Percentiles rank a stretch among this genome's conserved stretches.
Evolutionary conservation across 2,113 vertebrate genomes (phyloP).

Genomic region (Coregonus clupeaformis): DNA sequence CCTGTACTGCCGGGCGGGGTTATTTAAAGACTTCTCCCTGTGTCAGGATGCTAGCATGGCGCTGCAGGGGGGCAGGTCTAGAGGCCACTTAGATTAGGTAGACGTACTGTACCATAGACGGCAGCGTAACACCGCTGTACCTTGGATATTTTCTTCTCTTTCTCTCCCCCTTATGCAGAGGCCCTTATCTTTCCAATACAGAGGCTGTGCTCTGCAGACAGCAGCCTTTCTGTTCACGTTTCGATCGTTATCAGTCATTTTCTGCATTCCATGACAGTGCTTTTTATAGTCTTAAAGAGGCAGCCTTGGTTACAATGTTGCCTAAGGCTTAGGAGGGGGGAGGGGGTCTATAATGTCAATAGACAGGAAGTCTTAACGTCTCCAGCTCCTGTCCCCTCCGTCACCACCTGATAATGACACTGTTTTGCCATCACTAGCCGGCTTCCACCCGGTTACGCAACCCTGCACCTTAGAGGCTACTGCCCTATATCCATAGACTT

Average conservation of each 20-base stretch:
- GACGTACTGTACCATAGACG: not conserved
- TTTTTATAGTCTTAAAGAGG: not conserved
- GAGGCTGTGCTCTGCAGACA: not conserved
- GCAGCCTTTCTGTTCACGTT: not conserved
- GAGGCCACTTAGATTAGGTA: too few species aligned
- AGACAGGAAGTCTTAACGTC: too few species aligned
- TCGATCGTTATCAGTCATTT: not conserved
- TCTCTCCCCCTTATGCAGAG: not conserved
- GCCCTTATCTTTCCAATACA: not conserved
- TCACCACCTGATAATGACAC: too few species aligned
- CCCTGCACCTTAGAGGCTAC: too few species aligned
- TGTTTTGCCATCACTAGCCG: too few species aligned
- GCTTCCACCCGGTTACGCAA: too few species aligned
- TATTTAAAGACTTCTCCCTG: not conserved
- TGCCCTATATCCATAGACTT: too few species aligned
- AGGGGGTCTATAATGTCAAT: not conserved
- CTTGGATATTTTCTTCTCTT: not conserved
- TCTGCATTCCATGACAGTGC: not conserved
- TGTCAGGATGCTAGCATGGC: not conserved
- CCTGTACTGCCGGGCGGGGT: not conserved
- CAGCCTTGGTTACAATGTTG: not conserved
- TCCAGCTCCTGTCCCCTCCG: too few species aligned
- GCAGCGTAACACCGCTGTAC: not conserved
- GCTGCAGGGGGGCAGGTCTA: not conserved
- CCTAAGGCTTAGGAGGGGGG: not conserved